A percentile compares a stretch with the other conserved stretches of the same genome.
Conservation (phyloP, 2,113 vertebrate species). For the Periophthalmus modestus region DNA sequence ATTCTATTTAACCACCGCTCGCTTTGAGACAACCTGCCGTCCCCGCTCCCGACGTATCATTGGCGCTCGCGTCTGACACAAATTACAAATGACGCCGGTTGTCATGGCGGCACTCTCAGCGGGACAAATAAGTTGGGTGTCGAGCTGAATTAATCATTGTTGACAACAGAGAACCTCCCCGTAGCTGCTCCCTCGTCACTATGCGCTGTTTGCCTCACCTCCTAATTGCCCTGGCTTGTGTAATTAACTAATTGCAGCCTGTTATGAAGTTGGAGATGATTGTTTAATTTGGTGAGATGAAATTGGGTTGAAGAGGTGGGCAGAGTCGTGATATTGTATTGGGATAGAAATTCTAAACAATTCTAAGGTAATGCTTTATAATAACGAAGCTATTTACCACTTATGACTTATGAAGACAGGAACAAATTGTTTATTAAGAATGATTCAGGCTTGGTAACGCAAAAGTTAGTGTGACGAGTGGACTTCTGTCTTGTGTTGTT, state of each 20-base stretch:
- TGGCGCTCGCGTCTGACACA: constrained; percentile 38
- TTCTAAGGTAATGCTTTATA: neutral
- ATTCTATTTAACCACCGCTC: constrained; percentile 33
- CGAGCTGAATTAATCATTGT: constrained; percentile 60
- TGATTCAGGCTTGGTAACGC: too few relatives aligned
- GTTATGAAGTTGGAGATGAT: constrained; percentile 61
- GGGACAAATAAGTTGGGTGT: constrained; percentile 61
- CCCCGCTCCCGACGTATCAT: constrained; percentile 36
- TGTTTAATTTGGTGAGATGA: constrained; percentile 64
- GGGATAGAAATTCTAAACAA: neutral
- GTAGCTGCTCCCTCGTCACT: constrained; percentile 52
- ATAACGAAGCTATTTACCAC: too few relatives aligned
- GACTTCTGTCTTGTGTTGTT: too few relatives aligned
- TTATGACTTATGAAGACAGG: too few relatives aligned
- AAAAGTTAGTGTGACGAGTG: too few relatives aligned
- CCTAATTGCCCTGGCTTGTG: constrained; percentile 66
- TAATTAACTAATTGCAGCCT: constrained; percentile 72
- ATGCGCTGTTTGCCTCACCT: constrained; percentile 60
- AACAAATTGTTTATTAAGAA: too few relatives aligned
- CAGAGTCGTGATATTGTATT: neutral
- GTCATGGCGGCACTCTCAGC: constrained; percentile 40
- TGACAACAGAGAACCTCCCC: constrained; percentile 64
- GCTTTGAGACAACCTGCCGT: constrained; percentile 38
- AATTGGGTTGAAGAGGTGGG: constrained; percentile 15
- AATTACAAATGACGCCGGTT: constrained; percentile 56